Base-by-base conservation (phyloP, 2,113 vertebrate species). In the Numida meleagris region DNA sequence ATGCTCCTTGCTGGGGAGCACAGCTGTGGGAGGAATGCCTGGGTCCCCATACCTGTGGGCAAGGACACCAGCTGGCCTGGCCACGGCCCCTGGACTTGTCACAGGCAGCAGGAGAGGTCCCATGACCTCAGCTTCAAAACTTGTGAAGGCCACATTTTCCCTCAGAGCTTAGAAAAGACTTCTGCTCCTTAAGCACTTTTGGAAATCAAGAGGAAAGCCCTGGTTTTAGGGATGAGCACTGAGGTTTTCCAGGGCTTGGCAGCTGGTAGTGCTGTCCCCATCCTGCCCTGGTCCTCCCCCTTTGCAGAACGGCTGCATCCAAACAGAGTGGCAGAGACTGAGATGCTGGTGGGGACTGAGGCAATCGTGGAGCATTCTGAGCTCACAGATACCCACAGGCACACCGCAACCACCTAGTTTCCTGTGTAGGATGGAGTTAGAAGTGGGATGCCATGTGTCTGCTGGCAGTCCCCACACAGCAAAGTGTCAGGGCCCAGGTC, bases 11-110 rank as follows among this genome's bases (percentile, higher is more conserved):
- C 63, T 73, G 45, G 8, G 45, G 25, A 94, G 73, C 9, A 2
- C 21, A 88, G 68, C 12, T 3, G 2, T 29, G 0, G 1, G 21
- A 3, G 24, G 4, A 91, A n/a, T 2, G 2, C 6, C 1, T 31
- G 24, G 0, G 2, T 40, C 53, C 31, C 27, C 24, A 43, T 5
- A 70, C 3, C 12, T 5, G 2, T 40, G 65, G 62, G 23, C 29
- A 74, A 40, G 34, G 93, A 80, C 3, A 6, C 8, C 0, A 2
- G 12, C 12, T 73, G 53, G 21, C 86, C 72, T 73, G 80, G 45
- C 34, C 63, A 36, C 0, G 2, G 46, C 27, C 17, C 3, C 40
- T 48, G 31, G 31, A 36, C 40, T 16, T 87, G 36, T 42, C 70
- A 65, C 5, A 8, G 29, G 13, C 38, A 63, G 53, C 1, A 0